Evolutionary conservation across 1,140 invertebrate species (phyloP).

Genomic region (Piezodorus guildinii): DNA sequence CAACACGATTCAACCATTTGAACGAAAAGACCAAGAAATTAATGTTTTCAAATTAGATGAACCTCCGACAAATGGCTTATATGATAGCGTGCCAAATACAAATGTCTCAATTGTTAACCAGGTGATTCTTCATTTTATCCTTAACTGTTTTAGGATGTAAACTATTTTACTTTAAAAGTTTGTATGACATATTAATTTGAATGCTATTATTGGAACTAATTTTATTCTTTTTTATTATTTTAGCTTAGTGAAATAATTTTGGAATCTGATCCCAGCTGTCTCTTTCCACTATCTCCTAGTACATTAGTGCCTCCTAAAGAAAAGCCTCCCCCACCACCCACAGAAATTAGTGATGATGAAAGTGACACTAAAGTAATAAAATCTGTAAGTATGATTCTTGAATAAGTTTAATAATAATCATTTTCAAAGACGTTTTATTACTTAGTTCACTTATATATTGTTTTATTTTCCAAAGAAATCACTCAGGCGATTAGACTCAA

Average conservation of each 20-base stretch:
- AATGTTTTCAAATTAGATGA: neutral
- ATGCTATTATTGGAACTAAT: neutral
- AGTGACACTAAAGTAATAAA: conserved; percentile 25
- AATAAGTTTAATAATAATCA: neutral
- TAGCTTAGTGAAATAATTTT: neutral
- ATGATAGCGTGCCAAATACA: neutral
- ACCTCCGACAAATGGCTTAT: neutral
- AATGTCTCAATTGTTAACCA: conserved; percentile 7
- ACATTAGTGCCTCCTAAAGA: conserved; percentile 67
- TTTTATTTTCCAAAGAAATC: conserved; percentile 28
- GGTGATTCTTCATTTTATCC: neutral
- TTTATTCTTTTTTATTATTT: neutral
- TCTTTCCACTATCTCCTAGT: conserved; percentile 36
- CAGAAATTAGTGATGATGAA: conserved; percentile 43
- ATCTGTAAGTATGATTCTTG: conserved; percentile 20
- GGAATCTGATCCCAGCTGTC: neutral
- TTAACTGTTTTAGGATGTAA: no score
- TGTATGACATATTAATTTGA: neutral
- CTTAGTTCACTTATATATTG: neutral
- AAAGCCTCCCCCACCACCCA: conserved; percentile 73
- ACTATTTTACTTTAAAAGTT: neutral
- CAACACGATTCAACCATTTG: neutral
- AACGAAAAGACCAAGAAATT: neutral
- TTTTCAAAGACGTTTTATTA: neutral
- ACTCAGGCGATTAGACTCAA: conserved; percentile 63